A percentile compares a stretch with the other conserved stretches of the same genome.
These are phyloP conservation scores for Ichneumon xanthorius DNA, from an alignment of 2,888 invertebrate species.

Conservation along the genomic window DNA sequence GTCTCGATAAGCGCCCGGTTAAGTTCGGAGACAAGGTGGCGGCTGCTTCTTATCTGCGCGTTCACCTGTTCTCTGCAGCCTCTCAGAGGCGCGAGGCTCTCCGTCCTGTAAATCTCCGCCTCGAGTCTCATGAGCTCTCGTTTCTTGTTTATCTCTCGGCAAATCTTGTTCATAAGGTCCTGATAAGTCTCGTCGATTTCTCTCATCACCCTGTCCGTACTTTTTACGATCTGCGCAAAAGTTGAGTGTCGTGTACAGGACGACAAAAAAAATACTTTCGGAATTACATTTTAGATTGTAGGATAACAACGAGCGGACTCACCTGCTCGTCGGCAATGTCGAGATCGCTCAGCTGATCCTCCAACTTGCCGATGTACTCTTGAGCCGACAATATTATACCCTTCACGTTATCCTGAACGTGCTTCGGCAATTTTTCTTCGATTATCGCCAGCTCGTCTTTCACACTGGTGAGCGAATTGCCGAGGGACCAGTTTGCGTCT, in stretches of 20 bases:
- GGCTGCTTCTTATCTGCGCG: slow-evolving; percentile 76
- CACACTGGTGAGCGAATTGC: slow-evolving; percentile 46
- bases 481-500: slow-evolving; percentile 63
- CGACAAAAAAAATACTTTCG: neutral
- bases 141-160: slow-evolving; percentile 72
- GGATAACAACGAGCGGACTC: neutral
- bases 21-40: slow-evolving; percentile 71
- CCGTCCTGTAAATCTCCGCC: slow-evolving; percentile 75
- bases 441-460: slow-evolving; percentile 54
- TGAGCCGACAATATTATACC: slow-evolving; percentile 72
- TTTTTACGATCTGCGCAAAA: slow-evolving; percentile 71
- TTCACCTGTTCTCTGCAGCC: slow-evolving; percentile 83
- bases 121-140: slow-evolving; percentile 73
- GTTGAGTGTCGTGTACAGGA: neutral
- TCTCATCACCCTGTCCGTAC: slow-evolving; percentile 68
- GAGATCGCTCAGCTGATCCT: slow-evolving; percentile 73
- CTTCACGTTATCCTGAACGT: slow-evolving; percentile 70
- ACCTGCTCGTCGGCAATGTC: slow-evolving; percentile 75
- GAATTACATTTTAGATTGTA: no score
- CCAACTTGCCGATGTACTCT: slow-evolving; percentile 73
- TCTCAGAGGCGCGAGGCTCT: slow-evolving; percentile 83
- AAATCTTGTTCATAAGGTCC: slow-evolving; percentile 71
- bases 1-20: slow-evolving; percentile 77
- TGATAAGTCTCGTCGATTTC: slow-evolving; percentile 75
- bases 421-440: slow-evolving; percentile 64